Evolutionary conservation across 2,797 vertebrate genomes (phyloP), one percentile per base, ranked within the genome.

Genomic region (Lagocephalus sceleratus): DNA sequence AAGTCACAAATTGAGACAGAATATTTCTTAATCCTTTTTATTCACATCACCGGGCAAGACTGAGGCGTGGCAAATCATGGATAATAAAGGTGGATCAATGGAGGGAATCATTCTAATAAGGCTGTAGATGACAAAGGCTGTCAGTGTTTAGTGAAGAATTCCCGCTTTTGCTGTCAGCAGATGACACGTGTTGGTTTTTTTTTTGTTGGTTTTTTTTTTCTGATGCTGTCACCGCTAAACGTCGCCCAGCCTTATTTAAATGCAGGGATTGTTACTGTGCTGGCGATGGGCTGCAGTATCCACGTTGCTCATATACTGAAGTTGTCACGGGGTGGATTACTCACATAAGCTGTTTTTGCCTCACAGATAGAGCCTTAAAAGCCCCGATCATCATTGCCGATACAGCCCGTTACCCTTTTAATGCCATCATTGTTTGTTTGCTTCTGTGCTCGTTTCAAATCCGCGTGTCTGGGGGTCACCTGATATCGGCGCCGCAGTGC

Each of bases 211-310:
- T n/a, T 80, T 75, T 78, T 70, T 66, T 77, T 67, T 49, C 20
- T 16, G 5, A 2, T 60, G 51, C 69, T 81, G 83, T 76, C 78
- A 78, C 54, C 20, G 35, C 64, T 78, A 77, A 83, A 77, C 70
- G 69, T 81, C 52, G 35, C 66, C 3, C 8, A 71, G 66, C 22
- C 75, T 83, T 65, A 76, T 85, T 84, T 71, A 68, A 74, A 85
- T 87, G 71, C 78, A 75, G 60, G 25, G 66, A 57, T 70, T 61
- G 78, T 63, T 66, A 63, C 68, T 56, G 12, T 66, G 64, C 67
- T 58, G 71, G 44, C 61, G 70, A 70, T 55, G 49, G 46, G 54
- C 47, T 50, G 54, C 42, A 21, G 50, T 58, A 55, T 65, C 41
- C 51, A 29, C 66, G 53, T 55, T 66, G 63, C 49, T 75, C 60